Percentiles rank a stretch among this genome's conserved stretches.
phyloP scores from a whole-genome alignment of 2,113 vertebrate species.

The Oncorhynchus gorbuscha region DNA sequence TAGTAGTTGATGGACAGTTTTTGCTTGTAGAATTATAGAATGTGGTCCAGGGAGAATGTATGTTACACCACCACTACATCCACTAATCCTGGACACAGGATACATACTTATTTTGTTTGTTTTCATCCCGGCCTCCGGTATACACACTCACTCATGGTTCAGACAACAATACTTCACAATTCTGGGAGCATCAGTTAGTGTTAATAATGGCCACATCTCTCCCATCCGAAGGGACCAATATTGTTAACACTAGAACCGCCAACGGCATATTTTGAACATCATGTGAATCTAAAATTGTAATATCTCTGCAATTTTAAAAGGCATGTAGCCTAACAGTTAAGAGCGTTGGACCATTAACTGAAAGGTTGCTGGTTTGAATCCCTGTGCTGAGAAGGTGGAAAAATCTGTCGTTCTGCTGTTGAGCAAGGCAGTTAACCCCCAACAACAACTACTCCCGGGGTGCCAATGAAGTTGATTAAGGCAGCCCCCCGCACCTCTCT shows the following conservation, averaged over 20 bases:
- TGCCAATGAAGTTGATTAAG: no score
- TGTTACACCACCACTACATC: constrained; percentile 18
- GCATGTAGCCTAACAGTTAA: no score
- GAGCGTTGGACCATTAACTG: no score
- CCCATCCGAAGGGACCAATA: constrained; percentile 4
- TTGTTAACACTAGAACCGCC: neutral
- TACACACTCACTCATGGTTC: neutral
- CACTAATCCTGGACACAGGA: constrained; percentile 17
- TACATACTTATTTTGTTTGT: constrained; percentile 15
- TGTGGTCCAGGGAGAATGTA: neutral
- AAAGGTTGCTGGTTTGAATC: no score
- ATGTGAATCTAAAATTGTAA: no score
- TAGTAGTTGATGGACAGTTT: neutral
- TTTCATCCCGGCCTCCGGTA: constrained; percentile 31
- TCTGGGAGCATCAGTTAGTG: neutral
- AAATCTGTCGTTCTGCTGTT: no score
- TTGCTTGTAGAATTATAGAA: constrained; percentile 10
- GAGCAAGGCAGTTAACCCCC: no score
- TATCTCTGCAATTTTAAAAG: no score
- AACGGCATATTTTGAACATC: no score
- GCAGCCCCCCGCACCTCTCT: no score
- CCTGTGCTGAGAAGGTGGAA: no score
- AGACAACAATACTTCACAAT: constrained; percentile 6
- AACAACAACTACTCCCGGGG: no score
- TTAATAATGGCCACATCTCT: neutral